Conservation (phyloP, 2,888 invertebrate species). For the Dryocosmus kuriphilus region DNA sequence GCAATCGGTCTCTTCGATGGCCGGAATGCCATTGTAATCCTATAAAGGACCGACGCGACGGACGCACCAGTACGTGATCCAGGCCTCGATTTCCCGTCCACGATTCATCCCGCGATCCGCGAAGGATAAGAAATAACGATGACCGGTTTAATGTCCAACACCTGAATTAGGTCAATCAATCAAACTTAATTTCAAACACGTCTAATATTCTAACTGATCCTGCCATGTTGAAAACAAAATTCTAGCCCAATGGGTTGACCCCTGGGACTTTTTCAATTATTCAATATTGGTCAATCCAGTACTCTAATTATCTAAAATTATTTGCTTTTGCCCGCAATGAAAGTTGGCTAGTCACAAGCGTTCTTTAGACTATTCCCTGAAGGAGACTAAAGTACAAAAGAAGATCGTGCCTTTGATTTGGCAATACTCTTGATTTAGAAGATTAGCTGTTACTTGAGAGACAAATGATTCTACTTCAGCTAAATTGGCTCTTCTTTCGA, state of each 20-base stretch:
- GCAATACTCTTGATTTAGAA: neutral
- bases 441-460: neutral
- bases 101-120: constrained; percentile 24
- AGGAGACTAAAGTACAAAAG: neutral
- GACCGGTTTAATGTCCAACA: neutral
- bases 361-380: neutral
- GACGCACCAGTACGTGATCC: constrained; percentile 46
- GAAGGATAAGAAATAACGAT: constrained; percentile 13
- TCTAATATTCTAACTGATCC: neutral
- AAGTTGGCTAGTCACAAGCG: neutral
- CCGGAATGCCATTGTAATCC: constrained; percentile 54
- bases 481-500: neutral
- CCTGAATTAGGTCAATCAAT: constrained; percentile 1
- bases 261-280: too few species aligned
- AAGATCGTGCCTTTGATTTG: neutral
- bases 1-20: constrained; percentile 15
- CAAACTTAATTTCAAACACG: neutral
- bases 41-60: constrained; percentile 46
- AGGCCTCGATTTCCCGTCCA: constrained; percentile 53
- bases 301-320: too few species aligned
- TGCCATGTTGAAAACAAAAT: too few species aligned
- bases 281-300: too few species aligned
- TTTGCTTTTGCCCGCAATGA: neutral
- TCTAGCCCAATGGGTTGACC: too few species aligned
- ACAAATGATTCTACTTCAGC: neutral